Percentiles rank a stretch among this genome's conserved stretches.
These are phyloP conservation scores for Lycia hirtaria DNA, from an alignment of 2,888 invertebrate genomes.

Conservation along the genomic window DNA sequence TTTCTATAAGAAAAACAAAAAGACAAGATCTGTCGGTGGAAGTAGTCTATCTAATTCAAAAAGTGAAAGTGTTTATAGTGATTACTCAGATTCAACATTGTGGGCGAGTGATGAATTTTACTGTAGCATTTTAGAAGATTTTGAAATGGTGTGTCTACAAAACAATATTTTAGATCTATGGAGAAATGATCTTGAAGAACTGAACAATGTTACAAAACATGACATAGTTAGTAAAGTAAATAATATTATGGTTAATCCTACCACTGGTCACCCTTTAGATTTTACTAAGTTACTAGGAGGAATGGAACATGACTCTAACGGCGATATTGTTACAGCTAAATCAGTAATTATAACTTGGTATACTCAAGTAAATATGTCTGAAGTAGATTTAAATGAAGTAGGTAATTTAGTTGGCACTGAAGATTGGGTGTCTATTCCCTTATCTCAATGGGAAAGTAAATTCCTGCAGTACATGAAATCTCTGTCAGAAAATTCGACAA, in stretches of 20 bases:
- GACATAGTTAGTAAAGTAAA: conserved; percentile 88
- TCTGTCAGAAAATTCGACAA: conserved; percentile 58
- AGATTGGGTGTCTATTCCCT: conserved; percentile 88
- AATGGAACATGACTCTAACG: conserved; percentile 82
- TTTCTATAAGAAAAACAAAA: conserved; percentile 55
- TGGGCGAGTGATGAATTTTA: conserved; percentile 85
- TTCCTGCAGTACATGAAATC: conserved; percentile 79
- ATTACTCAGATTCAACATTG: conserved; percentile 84
- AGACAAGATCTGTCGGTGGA: conserved; percentile 54
- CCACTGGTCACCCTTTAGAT: conserved; percentile 88
- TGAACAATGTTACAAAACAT: conserved; percentile 83
- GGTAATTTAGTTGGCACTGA: conserved; percentile 91
- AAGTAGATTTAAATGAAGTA: conserved; percentile 87
- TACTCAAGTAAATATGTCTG: conserved; percentile 88
- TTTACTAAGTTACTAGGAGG: conserved; percentile 87
- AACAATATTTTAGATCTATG: conserved; percentile 89
- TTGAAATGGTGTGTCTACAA: conserved; percentile 87
- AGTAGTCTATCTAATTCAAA: conserved; percentile 35
- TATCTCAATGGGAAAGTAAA: conserved; percentile 86
- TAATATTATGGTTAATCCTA: conserved; percentile 85
- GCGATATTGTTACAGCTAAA: conserved; percentile 87
- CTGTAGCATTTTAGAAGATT: conserved; percentile 86
- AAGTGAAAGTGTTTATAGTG: conserved; percentile 51
- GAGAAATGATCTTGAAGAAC: conserved; percentile 84
- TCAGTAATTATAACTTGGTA: conserved; percentile 88